A percentile compares a stretch with the other conserved stretches of the same genome.
phyloP scores from a whole-genome alignment of 2,888 invertebrate species.

The Limnephilus lunatus region DNA sequence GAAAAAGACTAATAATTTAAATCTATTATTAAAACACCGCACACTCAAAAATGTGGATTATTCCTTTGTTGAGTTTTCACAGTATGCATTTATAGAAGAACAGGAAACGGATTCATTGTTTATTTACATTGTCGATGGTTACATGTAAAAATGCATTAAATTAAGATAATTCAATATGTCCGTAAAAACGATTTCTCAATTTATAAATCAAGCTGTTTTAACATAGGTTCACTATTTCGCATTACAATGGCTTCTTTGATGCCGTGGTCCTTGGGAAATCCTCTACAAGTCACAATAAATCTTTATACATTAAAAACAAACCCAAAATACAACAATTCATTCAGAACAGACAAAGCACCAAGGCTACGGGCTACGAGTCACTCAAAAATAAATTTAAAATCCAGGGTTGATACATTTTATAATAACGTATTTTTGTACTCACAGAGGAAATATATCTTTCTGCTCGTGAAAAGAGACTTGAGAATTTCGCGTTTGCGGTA shows the following conservation, averaged over 20 bases:
- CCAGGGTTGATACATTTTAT: background rate
- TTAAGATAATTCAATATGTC: background rate
- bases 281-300: slow-evolving; percentile 29
- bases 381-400: background rate
- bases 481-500: too few relatives aligned
- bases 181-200: background rate
- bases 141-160: background rate
- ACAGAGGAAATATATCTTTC: too few relatives aligned
- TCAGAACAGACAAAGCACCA: slow-evolving; percentile 18
- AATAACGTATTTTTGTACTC: too few relatives aligned
- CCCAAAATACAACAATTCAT: background rate
- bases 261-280: slow-evolving; percentile 16
- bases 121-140: background rate
- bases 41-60: too few relatives aligned
- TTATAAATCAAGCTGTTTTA: background rate
- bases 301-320: background rate
- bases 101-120: background rate
- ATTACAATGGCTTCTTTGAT: slow-evolving; percentile 7
- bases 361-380: slow-evolving; percentile 28
- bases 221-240: background rate
- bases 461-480: too few relatives aligned
- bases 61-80: too few relatives aligned
- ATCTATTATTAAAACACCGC: too few relatives aligned
- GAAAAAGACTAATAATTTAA: too few relatives aligned
- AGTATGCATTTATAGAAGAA: too few relatives aligned